Evolutionary conservation across 2,888 invertebrate species (phyloP), one percentile per base, ranked within the genome.

Genomic region (Ceramica pisi): DNA sequence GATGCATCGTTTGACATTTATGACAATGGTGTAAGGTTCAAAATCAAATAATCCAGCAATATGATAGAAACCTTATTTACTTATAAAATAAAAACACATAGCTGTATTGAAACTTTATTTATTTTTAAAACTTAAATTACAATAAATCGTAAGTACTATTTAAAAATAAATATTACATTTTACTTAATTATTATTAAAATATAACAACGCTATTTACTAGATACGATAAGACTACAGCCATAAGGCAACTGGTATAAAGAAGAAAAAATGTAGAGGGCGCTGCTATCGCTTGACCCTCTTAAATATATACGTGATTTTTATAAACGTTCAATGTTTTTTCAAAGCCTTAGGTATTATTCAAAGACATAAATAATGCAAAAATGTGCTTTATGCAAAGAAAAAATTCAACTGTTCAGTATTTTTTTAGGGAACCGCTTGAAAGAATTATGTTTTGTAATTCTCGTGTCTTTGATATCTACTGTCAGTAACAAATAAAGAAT

Each of bases 81-180:
- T 31, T 19, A 9, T 16, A 41, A 63, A 74, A 80, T 73, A 72
- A 78, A 66, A 64, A 56, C 51, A 62, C 35, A 48, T 77, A 79
- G 67, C 79, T 70, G 81, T 82, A 72, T 86, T 71, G 77, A 81
- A 84, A 83, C 75, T 85, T 87, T 87, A 86, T 83, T 86, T 83
- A 75, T 81, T 80, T 80, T 80, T 31, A 78, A 31, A 83, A 82
- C 79, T 84, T 89, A 88, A 85, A 88, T 78, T 72, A 75, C 69
- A 79, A 63, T 79, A 69, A 66, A 75, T 85, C 80, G 82, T 87
- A 88, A 85, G 81, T 86, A 82, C 81, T 87, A 86, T 81, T 87
- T 84, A 85, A 85, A 83, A 87, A 86, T 87, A 88, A 88, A 86
- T 87, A 87, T 82, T 84, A 80, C 77, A 84, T 83, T 84, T 86